Percentiles rank a stretch among this genome's conserved stretches.
These are phyloP conservation scores for Glaucomys volans DNA, from an alignment of 2,113 vertebrate genomes.

Conservation along the genomic window DNA sequence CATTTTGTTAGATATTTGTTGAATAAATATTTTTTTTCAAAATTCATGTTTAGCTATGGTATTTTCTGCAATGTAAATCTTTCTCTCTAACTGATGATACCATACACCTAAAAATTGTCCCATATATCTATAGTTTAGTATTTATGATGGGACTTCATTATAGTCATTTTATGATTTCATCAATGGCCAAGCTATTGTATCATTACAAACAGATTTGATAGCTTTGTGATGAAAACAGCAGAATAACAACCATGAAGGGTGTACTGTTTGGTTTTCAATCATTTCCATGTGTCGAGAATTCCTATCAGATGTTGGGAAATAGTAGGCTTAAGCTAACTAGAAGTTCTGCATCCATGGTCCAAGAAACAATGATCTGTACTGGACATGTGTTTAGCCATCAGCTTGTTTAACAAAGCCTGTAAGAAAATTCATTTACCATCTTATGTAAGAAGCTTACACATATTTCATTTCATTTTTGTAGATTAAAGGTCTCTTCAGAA, in stretches of 20 bases:
- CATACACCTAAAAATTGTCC: not conserved
- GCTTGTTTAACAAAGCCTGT: slow-evolving; percentile 65
- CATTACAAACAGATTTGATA: slow-evolving; percentile 84
- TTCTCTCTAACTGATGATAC: not conserved
- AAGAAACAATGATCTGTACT: slow-evolving; percentile 77
- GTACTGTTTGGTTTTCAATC: slow-evolving; percentile 83
- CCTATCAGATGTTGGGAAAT: slow-evolving; percentile 86
- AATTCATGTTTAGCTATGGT: not conserved
- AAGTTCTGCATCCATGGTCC: slow-evolving; percentile 77
- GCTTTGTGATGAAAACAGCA: slow-evolving; percentile 86
- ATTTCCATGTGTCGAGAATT: slow-evolving; percentile 88
- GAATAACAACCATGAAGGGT: slow-evolving; percentile 83
- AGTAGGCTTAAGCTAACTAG: slow-evolving; percentile 78
- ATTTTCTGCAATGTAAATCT: slow-evolving; percentile 12
- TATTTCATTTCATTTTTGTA: slow-evolving; percentile 61
- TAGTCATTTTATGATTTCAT: slow-evolving; percentile 84
- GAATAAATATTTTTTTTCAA: not conserved
- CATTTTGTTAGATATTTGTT: slow-evolving; percentile 49
- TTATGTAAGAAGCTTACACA: not conserved
- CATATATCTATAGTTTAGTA: slow-evolving; percentile 69
- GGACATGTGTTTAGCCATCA: slow-evolving; percentile 63
- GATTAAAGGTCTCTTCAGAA: slow-evolving; percentile 44
- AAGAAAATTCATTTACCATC: slow-evolving; percentile 58
- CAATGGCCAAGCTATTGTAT: slow-evolving; percentile 84
- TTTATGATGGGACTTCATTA: slow-evolving; percentile 76